Evolutionary conservation across 2,797 vertebrate genomes (phyloP).

Genomic region (Scolopax bukidnonensis): DNA sequence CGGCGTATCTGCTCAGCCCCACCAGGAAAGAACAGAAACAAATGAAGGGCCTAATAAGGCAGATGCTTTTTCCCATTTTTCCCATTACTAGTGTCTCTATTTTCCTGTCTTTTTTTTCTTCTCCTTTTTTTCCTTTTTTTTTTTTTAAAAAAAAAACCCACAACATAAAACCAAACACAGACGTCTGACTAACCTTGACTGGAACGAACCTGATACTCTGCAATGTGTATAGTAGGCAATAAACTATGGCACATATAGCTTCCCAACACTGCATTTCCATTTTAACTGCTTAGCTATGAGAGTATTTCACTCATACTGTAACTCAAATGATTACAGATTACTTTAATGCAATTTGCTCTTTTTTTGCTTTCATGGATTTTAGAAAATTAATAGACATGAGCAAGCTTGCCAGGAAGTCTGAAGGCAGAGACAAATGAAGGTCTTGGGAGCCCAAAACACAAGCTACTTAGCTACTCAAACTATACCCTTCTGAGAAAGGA

Average conservation of each 20-base stretch:
- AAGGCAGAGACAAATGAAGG: constrained; percentile 73
- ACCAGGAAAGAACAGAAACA: not conserved
- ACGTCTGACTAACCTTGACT: constrained; percentile 46
- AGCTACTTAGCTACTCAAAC: constrained; percentile 59
- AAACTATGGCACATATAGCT: constrained; percentile 39
- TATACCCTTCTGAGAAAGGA: constrained; percentile 57
- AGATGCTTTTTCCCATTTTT: not conserved
- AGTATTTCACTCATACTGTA: constrained; percentile 65
- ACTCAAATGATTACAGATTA: constrained; percentile 71
- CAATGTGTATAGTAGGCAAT: constrained; percentile 11
- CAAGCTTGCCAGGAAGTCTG: constrained; percentile 66
- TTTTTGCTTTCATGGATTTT: constrained; percentile 59
- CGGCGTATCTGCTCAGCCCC: not conserved
- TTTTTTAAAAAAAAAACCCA: not conserved
- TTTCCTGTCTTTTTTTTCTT: not conserved
- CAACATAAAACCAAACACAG: not conserved
- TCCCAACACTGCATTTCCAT: constrained; percentile 52
- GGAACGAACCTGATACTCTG: not conserved
- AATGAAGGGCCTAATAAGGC: not conserved
- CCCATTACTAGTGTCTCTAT: not conserved
- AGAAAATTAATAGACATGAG: constrained; percentile 70
- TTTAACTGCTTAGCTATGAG: constrained; percentile 57
- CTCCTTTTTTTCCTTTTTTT: not conserved
- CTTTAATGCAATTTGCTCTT: constrained; percentile 70
- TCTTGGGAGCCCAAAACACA: constrained; percentile 57